A percentile compares a stretch with the other conserved stretches of the same genome.
Evolutionary conservation across 2,888 invertebrate species (phyloP).

Genomic region (Drosophila dives): DNA sequence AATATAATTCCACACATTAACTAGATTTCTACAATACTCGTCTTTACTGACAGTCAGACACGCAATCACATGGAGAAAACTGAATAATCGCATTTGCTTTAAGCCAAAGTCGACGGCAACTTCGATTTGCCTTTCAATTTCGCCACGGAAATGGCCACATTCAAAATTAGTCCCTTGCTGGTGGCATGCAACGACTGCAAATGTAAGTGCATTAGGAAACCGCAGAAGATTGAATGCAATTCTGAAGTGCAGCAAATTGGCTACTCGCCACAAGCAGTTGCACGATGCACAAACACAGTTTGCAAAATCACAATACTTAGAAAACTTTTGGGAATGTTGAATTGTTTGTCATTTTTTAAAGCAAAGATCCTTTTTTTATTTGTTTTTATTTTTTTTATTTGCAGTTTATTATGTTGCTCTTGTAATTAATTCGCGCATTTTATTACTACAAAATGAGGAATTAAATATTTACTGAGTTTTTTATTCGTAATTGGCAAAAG

Average conservation of each 20-base stretch:
- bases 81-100: constrained; percentile 22
- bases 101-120: constrained; percentile 20
- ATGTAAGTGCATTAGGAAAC: constrained; percentile 36
- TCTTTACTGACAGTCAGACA: constrained; percentile 5
- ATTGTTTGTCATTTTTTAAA: neutral
- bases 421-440: constrained; percentile 7
- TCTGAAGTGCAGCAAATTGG: neutral
- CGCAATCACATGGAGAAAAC: constrained; percentile 1
- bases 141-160: constrained; percentile 34
- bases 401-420: neutral
- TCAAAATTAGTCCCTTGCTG: neutral
- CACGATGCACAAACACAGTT: neutral
- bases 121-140: constrained; percentile 30
- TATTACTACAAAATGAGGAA: constrained; percentile 21
- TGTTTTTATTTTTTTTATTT: neutral
- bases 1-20: constrained; percentile 10
- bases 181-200: neutral
- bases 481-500: constrained; percentile 6
- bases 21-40: constrained; percentile 1
- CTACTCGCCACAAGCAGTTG: neutral
- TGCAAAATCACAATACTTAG: neutral
- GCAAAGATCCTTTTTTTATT: neutral
- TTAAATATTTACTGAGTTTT: constrained; percentile 26
- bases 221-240: constrained; percentile 30
- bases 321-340: neutral